Conservation (phyloP, 2,797 vertebrate species). For the Takifugu ocellatus region DNA sequence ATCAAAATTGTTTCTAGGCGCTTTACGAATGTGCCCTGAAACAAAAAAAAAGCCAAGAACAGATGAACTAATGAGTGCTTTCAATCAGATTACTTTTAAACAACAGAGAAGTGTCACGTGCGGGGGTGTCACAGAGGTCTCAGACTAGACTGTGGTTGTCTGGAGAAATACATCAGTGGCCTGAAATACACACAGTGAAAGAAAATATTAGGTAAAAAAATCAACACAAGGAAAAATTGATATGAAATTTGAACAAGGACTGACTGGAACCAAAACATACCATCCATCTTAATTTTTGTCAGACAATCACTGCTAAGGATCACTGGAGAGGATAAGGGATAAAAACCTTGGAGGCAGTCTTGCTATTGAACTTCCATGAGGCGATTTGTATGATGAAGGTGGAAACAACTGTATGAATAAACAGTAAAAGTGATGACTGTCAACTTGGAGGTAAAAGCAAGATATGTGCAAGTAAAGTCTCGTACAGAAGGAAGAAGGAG, state of each 20-base stretch:
- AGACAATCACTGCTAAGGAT: constrained; percentile 23
- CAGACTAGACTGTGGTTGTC: constrained; percentile 37
- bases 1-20: no score
- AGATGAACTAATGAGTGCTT: no score
- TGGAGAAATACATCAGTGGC: constrained; percentile 46
- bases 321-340: constrained; percentile 19
- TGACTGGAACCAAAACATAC: constrained; percentile 38
- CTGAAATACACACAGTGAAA: constrained; percentile 50
- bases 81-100: constrained; percentile 15
- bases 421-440: constrained; percentile 8
- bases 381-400: constrained; percentile 23
- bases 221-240: constrained; percentile 25
- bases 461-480: constrained; percentile 32
- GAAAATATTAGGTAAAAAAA: constrained; percentile 6
- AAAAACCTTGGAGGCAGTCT: constrained; percentile 16
- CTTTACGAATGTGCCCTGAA: no score
- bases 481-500: constrained; percentile 23
- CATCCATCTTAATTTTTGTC: constrained; percentile 46
- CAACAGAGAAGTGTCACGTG: constrained; percentile 27
- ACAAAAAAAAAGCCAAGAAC: no score
- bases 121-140: constrained; percentile 25
- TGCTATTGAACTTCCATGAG: constrained; percentile 2
- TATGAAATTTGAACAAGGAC: constrained; percentile 20
- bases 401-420: neutral
- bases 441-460: constrained; percentile 11